Percentiles rank a stretch among this genome's conserved stretches.
phyloP scores from a whole-genome alignment of 2,888 invertebrate species.

The Pardosa pseudoannulata region DNA sequence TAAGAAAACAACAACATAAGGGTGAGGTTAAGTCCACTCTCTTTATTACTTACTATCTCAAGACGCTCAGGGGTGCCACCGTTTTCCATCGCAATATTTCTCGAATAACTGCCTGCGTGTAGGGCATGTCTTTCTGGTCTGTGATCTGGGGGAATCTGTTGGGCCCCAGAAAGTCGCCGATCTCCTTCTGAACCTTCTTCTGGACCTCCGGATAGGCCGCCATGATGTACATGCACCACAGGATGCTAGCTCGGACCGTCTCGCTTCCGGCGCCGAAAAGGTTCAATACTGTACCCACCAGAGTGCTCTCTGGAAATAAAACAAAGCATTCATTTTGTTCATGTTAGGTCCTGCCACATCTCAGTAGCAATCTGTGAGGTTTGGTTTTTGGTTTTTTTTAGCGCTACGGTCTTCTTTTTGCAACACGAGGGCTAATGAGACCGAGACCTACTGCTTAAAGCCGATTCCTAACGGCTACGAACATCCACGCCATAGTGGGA shows the following conservation, averaged over 20 bases:
- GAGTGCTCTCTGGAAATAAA: slow-evolving; percentile 37
- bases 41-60: slow-evolving; percentile 63
- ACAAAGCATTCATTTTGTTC: no score
- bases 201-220: slow-evolving; percentile 81
- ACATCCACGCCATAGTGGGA: no score
- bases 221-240: slow-evolving; percentile 80
- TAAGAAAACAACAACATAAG: no score
- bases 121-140: slow-evolving; percentile 85
- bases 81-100: slow-evolving; percentile 87
- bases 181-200: slow-evolving; percentile 81
- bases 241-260: slow-evolving; percentile 65
- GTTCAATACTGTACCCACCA: slow-evolving; percentile 52
- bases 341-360: no score
- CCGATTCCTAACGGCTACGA: no score
- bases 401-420: no score
- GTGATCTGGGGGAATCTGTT: slow-evolving; percentile 80
- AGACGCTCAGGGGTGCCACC: slow-evolving; percentile 64
- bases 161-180: slow-evolving; percentile 81
- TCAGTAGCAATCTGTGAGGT: no score
- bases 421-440: no score
- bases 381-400: no score
- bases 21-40: no score
- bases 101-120: slow-evolving; percentile 86
- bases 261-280: slow-evolving; percentile 72
- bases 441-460: no score